These are phyloP conservation scores for Oxystoma pomonae DNA, from an alignment of 2,888 invertebrate genomes.

Conservation along the genomic window DNA sequence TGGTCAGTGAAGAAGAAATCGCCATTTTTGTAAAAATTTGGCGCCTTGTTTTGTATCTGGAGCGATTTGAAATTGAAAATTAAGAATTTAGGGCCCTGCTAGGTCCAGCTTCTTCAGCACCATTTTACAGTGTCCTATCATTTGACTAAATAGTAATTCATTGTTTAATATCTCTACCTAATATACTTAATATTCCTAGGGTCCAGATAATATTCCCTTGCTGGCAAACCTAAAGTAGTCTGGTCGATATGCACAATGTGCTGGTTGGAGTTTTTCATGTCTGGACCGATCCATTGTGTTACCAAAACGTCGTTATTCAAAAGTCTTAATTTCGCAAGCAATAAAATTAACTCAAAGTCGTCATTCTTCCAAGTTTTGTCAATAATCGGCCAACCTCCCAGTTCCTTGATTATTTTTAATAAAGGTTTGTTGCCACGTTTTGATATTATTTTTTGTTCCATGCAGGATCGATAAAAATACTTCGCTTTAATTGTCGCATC, in stretches of 20 bases:
- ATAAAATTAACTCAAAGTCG: slow-evolving; percentile 65
- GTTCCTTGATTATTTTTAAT: slow-evolving; percentile 58
- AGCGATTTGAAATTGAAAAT: too few relatives aligned
- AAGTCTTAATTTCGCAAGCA: slow-evolving; percentile 70
- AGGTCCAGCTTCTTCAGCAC: too few relatives aligned
- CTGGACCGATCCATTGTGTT: slow-evolving; percentile 80
- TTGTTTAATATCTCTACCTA: too few relatives aligned
- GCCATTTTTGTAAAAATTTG: too few relatives aligned
- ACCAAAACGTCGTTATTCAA: slow-evolving; percentile 84
- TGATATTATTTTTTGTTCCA: slow-evolving; percentile 62
- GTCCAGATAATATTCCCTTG: slow-evolving; percentile 69
- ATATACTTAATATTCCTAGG: slow-evolving; percentile 63
- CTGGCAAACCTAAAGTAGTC: slow-evolving; percentile 73
- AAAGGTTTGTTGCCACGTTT: slow-evolving; percentile 70
- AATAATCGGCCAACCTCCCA: slow-evolving; percentile 89
- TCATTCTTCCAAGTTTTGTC: slow-evolving; percentile 30
- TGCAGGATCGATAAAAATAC: slow-evolving; percentile 82
- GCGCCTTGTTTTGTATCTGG: too few relatives aligned
- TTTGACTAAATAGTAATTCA: too few relatives aligned
- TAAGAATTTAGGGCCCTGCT: too few relatives aligned
- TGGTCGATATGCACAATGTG: slow-evolving; percentile 90
- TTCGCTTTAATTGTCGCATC: slow-evolving; percentile 79
- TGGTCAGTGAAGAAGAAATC: too few relatives aligned
- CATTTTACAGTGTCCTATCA: too few relatives aligned
- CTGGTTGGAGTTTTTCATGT: slow-evolving; percentile 87